A percentile compares a stretch with the other conserved stretches of the same genome.
These are phyloP conservation scores for Saturnia japonica DNA, from an alignment of 2,888 invertebrate genomes.

Conservation along the genomic window DNA sequence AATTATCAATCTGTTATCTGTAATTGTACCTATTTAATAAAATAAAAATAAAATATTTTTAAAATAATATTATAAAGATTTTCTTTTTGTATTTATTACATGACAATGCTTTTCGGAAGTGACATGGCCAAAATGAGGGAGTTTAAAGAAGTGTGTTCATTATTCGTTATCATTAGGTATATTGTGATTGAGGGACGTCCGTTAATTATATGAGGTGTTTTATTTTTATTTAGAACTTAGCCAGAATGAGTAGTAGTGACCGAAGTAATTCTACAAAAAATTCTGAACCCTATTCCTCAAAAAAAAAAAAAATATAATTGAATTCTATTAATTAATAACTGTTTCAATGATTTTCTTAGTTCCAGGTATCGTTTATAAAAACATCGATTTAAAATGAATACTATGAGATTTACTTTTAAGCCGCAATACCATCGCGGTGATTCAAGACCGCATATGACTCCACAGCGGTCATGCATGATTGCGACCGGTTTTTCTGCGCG, in stretches of 20 bases:
- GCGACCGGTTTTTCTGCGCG: slow-evolving; percentile 72
- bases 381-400: slow-evolving; percentile 7
- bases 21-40: no score
- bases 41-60: not conserved
- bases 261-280: no score
- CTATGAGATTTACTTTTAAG: slow-evolving; percentile 34
- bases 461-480: slow-evolving; percentile 65
- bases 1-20: no score
- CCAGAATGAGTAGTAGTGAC: no score
- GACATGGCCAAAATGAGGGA: not conserved
- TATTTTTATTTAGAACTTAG: no score
- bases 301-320: no score
- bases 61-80: not conserved
- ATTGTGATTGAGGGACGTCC: not conserved
- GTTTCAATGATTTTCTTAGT: no score
- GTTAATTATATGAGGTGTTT: no score
- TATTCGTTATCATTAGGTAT: not conserved
- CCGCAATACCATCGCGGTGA: slow-evolving; percentile 50
- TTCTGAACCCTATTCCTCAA: no score
- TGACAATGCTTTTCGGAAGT: no score
- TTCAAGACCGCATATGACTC: slow-evolving; percentile 68
- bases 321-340: no score
- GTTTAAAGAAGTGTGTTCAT: not conserved
- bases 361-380: not conserved
- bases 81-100: no score